These are phyloP conservation scores for Ectemnius continuus DNA, from an alignment of 2,888 invertebrate genomes.

Conservation along the genomic window DNA sequence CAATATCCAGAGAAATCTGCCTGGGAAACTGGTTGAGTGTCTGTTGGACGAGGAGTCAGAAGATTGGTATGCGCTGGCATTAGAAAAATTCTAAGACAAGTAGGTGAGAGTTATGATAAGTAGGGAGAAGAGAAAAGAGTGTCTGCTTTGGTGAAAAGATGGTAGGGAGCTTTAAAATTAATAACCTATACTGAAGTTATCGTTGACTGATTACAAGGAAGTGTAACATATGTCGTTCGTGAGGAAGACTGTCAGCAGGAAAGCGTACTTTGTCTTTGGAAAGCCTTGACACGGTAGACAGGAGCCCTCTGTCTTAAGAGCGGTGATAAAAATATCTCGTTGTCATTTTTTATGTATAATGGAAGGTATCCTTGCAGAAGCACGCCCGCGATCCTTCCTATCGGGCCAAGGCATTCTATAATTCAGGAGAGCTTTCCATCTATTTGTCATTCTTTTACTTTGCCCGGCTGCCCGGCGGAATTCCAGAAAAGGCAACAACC, in stretches of 20 bases:
- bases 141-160: no score
- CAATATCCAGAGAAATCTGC: no score
- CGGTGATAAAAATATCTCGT: constrained; percentile 34
- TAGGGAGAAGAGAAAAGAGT: no score
- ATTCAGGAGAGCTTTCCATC: no score
- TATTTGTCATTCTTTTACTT: background rate
- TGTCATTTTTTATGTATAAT: constrained; percentile 35
- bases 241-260: constrained; percentile 12
- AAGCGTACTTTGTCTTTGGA: constrained; percentile 18
- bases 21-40: no score
- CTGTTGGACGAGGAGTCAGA: no score
- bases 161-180: constrained; percentile 17
- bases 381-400: background rate
- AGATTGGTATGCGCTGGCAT: no score
- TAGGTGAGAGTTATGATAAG: no score
- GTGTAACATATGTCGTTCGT: constrained; percentile 13
- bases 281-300: constrained; percentile 3
- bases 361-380: background rate
- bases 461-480: background rate
- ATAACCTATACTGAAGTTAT: constrained; percentile 44
- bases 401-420: no score
- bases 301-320: no score
- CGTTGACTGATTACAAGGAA: constrained; percentile 39
- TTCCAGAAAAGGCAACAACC: no score
- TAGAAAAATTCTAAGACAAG: no score